Percentiles rank a stretch among this genome's conserved stretches.
Evolutionary conservation across 2,888 invertebrate species (phyloP).

Genomic region (Philereme vetulata): DNA sequence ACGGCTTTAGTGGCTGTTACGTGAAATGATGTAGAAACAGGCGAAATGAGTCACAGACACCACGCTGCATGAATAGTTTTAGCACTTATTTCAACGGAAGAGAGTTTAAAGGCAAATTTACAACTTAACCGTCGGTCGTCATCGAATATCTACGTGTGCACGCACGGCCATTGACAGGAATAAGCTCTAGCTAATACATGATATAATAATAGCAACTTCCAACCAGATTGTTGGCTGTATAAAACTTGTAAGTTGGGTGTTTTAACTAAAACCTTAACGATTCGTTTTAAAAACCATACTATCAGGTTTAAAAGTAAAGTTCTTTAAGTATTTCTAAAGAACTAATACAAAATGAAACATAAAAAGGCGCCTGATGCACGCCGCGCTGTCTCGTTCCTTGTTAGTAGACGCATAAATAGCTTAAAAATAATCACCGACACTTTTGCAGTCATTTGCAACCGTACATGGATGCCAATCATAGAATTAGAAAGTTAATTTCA

Average conservation of each 20-base stretch:
- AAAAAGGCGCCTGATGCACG: constrained; percentile 37
- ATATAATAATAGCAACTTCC: not conserved
- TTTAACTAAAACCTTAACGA: no score
- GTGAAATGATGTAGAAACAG: constrained; percentile 37
- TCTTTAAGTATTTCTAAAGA: not conserved
- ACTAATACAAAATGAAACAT: no score
- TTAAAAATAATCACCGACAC: constrained; percentile 16
- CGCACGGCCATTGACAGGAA: constrained; percentile 34
- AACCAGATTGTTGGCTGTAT: not conserved
- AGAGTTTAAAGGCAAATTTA: constrained; percentile 28
- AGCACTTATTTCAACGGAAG: constrained; percentile 32
- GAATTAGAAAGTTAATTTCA: constrained; percentile 47
- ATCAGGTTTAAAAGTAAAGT: no score
- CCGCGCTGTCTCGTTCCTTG: constrained; percentile 32
- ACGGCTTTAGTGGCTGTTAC: constrained; percentile 37
- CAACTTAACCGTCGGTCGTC: constrained; percentile 25
- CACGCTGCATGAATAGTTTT: constrained; percentile 19
- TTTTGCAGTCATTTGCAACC: constrained; percentile 1
- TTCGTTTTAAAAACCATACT: no score
- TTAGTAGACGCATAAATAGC: constrained; percentile 38
- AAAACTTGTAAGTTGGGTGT: no score
- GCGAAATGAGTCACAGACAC: constrained; percentile 37
- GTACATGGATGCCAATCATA: constrained; percentile 35
- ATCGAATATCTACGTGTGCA: constrained; percentile 15
- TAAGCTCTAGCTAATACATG: constrained; percentile 9